phyloP scores from a whole-genome alignment of 1,140 invertebrate genomes.

The Phocides pigmalion region DNA sequence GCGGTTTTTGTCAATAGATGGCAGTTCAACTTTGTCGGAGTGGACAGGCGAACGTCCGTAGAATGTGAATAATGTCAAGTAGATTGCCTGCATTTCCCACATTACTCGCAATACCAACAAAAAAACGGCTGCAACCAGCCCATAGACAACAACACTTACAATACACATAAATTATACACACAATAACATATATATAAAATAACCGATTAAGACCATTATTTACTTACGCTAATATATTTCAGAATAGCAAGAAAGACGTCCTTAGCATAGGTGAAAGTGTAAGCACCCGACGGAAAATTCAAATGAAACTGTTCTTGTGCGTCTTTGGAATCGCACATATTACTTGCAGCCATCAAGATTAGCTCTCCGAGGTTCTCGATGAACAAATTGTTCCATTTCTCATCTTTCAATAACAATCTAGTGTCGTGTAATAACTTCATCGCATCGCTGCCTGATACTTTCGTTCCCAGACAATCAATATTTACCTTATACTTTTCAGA shows the following conservation, averaged over 20 bases:
- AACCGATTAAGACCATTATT: background rate
- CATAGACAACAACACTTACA: no score
- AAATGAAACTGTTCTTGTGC: conserved; percentile 50
- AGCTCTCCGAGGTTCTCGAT: conserved; percentile 67
- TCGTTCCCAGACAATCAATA: conserved; percentile 32
- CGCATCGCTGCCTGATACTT: conserved; percentile 40
- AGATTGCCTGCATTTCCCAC: no score
- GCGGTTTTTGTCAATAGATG: no score
- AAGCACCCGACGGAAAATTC: conserved; percentile 38
- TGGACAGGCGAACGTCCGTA: no score
- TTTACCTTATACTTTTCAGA: conserved; percentile 59
- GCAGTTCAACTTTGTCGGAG: no score
- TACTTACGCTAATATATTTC: conserved; percentile 70
- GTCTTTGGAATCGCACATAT: conserved; percentile 51
- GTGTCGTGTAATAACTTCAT: conserved; percentile 59
- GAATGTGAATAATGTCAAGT: no score
- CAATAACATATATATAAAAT: background rate
- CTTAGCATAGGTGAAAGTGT: conserved; percentile 55
- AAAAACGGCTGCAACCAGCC: no score
- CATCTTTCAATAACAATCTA: conserved; percentile 53
- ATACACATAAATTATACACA: background rate
- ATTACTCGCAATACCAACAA: no score
- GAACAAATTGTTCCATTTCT: conserved; percentile 66
- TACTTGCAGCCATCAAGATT: conserved; percentile 49
- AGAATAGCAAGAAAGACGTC: conserved; percentile 62